phyloP scores from a whole-genome alignment of 2,113 vertebrate genomes.

The Apaloderma vittatum region DNA sequence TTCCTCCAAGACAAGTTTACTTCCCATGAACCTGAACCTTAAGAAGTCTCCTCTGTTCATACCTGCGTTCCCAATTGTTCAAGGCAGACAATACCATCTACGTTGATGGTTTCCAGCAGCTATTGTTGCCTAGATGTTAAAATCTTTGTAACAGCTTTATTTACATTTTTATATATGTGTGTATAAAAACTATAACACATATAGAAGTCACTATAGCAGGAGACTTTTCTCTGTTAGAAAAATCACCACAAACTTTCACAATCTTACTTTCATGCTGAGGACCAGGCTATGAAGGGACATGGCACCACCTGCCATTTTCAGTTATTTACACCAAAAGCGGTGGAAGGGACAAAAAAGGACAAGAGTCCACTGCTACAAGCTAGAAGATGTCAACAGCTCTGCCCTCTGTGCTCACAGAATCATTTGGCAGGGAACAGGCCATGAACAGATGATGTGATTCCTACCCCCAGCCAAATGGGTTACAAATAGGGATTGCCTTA shows the following conservation, averaged over 20 bases:
- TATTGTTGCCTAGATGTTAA: neutral
- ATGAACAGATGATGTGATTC: neutral
- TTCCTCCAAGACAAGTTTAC: neutral
- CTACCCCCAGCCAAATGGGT: neutral
- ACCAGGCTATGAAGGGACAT: neutral
- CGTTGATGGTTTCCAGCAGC: neutral
- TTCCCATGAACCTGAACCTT: neutral
- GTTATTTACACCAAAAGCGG: neutral
- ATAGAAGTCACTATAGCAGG: neutral
- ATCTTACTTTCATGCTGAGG: accelerated
- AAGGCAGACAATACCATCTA: neutral
- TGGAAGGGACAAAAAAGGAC: neutral
- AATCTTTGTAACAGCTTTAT: neutral
- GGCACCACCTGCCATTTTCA: neutral
- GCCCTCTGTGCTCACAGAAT: too few species aligned
- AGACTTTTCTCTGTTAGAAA: neutral
- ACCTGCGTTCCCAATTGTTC: neutral
- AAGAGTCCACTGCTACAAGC: neutral
- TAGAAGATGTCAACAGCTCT: neutral
- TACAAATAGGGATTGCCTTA: neutral
- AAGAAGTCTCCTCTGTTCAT: neutral
- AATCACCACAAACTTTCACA: neutral
- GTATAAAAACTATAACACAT: neutral
- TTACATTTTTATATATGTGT: neutral
- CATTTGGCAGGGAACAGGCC: neutral